A percentile compares a stretch with the other conserved stretches of the same genome.
phyloP scores from a whole-genome alignment of 2,113 vertebrate genomes.

The Siniperca knerii region DNA sequence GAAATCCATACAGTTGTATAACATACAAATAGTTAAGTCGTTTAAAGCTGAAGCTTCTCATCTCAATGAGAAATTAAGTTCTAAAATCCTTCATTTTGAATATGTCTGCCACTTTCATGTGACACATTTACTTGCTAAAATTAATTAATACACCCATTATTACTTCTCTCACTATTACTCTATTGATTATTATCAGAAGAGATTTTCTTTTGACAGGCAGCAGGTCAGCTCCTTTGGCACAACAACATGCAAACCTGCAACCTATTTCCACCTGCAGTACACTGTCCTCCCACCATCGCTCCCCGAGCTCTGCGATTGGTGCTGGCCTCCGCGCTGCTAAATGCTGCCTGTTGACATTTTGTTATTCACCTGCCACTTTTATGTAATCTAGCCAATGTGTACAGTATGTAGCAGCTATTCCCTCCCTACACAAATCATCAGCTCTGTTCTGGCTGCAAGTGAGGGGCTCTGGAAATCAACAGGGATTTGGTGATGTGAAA shows the following conservation, averaged over 20 bases:
- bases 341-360: constrained; percentile 86
- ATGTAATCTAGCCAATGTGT: constrained; percentile 75
- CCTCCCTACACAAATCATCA: constrained; percentile 63
- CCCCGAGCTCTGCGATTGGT: constrained; percentile 21
- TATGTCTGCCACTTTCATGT: constrained; percentile 3
- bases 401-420: constrained; percentile 85
- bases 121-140: not conserved
- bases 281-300: constrained; percentile 31
- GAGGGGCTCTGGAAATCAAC: constrained; percentile 27
- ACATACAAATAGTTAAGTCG: not conserved
- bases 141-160: not conserved
- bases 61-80: not conserved
- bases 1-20: not conserved
- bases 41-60: not conserved
- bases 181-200: constrained; percentile 23
- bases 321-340: constrained; percentile 76
- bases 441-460: constrained; percentile 64
- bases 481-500: constrained; percentile 29
- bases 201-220: constrained; percentile 10
- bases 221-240: constrained; percentile 1
- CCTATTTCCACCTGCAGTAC: constrained; percentile 48
- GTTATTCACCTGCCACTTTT: constrained; percentile 84
- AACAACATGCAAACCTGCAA: constrained; percentile 14
- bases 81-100: not conserved
- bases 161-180: not conserved